Percentiles rank a stretch among this genome's conserved stretches.
phyloP scores from a whole-genome alignment of 2,888 invertebrate species.

The Amphimallon solstitiale region DNA sequence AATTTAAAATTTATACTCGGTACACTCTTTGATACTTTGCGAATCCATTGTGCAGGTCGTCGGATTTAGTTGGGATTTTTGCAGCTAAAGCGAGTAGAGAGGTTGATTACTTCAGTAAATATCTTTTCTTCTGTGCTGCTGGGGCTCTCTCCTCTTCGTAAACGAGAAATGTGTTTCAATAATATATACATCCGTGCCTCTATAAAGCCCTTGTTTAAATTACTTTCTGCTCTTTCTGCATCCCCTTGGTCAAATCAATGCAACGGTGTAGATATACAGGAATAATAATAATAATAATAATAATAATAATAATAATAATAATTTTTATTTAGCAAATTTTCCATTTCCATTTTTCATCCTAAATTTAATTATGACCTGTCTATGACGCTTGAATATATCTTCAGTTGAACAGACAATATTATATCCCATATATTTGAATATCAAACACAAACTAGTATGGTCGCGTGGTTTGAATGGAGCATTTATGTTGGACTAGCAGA shows the following conservation, averaged over 20 bases:
- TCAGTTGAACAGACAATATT: too few relatives aligned
- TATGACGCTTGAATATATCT: too few relatives aligned
- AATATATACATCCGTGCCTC: slow-evolving; percentile 6
- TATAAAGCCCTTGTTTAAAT: slow-evolving; percentile 15
- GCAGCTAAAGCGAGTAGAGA: slow-evolving; percentile 52
- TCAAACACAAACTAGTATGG: too few relatives aligned
- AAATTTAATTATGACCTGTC: too few relatives aligned
- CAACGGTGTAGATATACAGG: too few relatives aligned
- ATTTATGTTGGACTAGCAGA: too few relatives aligned
- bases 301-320: too few relatives aligned
- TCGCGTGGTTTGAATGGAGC: too few relatives aligned
- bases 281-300: too few relatives aligned
- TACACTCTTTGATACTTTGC: slow-evolving; percentile 58
- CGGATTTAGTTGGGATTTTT: slow-evolving; percentile 60
- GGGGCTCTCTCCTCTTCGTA: slow-evolving; percentile 28
- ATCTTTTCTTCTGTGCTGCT: slow-evolving; percentile 51
- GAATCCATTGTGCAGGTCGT: slow-evolving; percentile 56
- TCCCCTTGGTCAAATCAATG: slow-evolving; percentile 12
- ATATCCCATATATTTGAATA: too few relatives aligned
- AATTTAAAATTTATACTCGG: slow-evolving; percentile 62
- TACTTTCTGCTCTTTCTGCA: background rate
- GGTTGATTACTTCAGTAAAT: slow-evolving; percentile 61
- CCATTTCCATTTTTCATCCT: too few relatives aligned
- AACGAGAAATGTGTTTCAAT: slow-evolving; percentile 38
- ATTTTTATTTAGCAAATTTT: too few relatives aligned